These are phyloP conservation scores for Gortyna flavago DNA, from an alignment of 2,888 invertebrate genomes.

Conservation along the genomic window DNA sequence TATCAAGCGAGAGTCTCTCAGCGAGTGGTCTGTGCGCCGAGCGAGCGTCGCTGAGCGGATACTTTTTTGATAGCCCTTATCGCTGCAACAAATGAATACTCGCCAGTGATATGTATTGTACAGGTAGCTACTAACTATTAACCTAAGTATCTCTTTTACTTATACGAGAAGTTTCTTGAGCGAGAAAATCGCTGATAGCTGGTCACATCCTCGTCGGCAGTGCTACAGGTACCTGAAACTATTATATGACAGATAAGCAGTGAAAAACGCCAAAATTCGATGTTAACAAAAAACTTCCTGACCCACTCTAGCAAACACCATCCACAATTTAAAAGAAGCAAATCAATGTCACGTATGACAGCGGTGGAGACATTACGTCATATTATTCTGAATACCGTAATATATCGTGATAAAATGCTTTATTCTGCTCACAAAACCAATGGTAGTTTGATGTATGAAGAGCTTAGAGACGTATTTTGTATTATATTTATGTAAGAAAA, in stretches of 20 bases:
- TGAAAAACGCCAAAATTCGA: neutral
- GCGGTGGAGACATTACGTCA: slow-evolving; percentile 66
- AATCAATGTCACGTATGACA: slow-evolving; percentile 79
- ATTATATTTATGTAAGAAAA: neutral
- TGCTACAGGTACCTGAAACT: too few species aligned
- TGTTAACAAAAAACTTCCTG: slow-evolving; percentile 19
- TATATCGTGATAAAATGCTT: slow-evolving; percentile 25
- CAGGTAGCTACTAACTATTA: too few species aligned
- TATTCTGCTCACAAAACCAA: slow-evolving; percentile 27
- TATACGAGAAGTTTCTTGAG: too few species aligned
- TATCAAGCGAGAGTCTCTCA: too few species aligned
- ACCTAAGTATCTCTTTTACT: too few species aligned
- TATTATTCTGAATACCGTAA: slow-evolving; percentile 63
- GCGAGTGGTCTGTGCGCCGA: too few species aligned
- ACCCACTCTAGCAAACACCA: slow-evolving; percentile 58
- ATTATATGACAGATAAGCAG: neutral
- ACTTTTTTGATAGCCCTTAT: too few species aligned
- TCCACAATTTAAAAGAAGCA: slow-evolving; percentile 78
- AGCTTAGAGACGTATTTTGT: slow-evolving; percentile 11
- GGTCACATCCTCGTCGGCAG: too few species aligned
- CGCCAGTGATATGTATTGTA: too few species aligned
- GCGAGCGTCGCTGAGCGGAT: too few species aligned
- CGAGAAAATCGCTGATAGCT: too few species aligned
- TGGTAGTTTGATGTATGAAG: slow-evolving; percentile 4
- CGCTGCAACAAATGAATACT: too few species aligned